Base-by-base conservation (phyloP, 2,888 invertebrate species). In the Myopa testacea region DNA sequence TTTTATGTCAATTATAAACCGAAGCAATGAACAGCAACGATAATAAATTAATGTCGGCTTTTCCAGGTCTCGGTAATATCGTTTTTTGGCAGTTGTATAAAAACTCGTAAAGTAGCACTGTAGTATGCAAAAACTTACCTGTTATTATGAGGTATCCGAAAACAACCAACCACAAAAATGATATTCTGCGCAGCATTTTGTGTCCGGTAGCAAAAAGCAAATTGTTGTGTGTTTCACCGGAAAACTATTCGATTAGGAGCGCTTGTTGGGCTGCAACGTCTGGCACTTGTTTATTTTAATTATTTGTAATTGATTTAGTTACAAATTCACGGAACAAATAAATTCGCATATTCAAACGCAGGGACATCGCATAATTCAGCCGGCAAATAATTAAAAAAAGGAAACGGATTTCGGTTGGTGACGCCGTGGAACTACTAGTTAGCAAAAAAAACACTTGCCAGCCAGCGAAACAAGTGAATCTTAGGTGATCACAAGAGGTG, bases 101-200 rank as follows among this genome's bases (percentile, higher is more conserved):
- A 26, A 26, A 26, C 26, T 26, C 2, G 26, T 26, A 26, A 1
- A 26, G 26, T 26, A 26, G 26, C 26, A 26, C 26, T 26, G 45
- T 45, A 45, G 45, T 45, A 45, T 16, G 16, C 55, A 5, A 16
- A 55, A 16, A 38, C 88, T 85, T 84, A 89, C 89, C 89, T 83
- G 88, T 88, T 84, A 88, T 88, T 82, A 89, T 85, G 78, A 89
- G 83, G 81, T 84, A 88, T 86, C 89, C 89, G 84, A 86, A 88
- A 83, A 88, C 84, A 81, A 89, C 84, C 82, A 88, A 82, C 80
- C 87, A 81, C 82, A 88, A 80, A 81, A 88, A 82, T 78, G 84
- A 83, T 84, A 88, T 84, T 84, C 88, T 88, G 65, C 85, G 86
- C 84, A 88, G 81, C 88, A 88, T 88, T 76, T 82, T 87, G 82